Base-by-base conservation (phyloP, 2,113 vertebrate species). In the Aphyosemion australe region DNA sequence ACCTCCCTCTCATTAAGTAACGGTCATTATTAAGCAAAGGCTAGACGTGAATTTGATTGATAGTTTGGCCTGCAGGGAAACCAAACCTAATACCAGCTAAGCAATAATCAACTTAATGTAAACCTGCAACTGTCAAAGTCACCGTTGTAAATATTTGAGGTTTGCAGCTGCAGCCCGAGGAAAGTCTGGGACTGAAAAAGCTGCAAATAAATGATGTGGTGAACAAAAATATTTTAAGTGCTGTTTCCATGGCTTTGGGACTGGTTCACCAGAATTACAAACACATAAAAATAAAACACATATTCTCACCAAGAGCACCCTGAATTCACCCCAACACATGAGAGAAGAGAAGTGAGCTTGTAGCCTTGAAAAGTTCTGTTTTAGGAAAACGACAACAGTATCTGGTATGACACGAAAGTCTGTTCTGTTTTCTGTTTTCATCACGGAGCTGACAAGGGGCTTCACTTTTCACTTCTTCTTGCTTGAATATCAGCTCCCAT, bases 1-100 rank as follows among this genome's bases (percentile, higher is more conserved):
- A 84, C 83, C 74, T 51, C 47, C 68, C 61, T 80, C 83, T 90
- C 84, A 90, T 90, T 92, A 88, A 86, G 88, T 89, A 88, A 80
- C 54, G 77, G 76, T 89, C 81, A 89, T 89, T 90, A 89, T 42
- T 51, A 59, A 37, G 60, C 75, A 72, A 72, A 81, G 55, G 50
- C 72, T 63, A 53, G 75, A 78, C 66, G 65, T 61, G 45, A 66
- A 68, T 68, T 74, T 84, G 78, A 91, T 86, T 87, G 83, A 90
- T 74, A 78, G 72, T 78, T 50, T 65, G 60, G 57, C 73, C 83
- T 50, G 53, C 39, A 42, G 82, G 72, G 65, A 82, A 80, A 89
- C 61, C 45, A 76, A 78, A 68, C 74, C 75, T 82, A 83, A 90
- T 78, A 88, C 79, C 69, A 76, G 83, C 80, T 61, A 75, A 86